Conservation (phyloP, 2,797 vertebrate species). For the Bradypodion pumilum region DNA sequence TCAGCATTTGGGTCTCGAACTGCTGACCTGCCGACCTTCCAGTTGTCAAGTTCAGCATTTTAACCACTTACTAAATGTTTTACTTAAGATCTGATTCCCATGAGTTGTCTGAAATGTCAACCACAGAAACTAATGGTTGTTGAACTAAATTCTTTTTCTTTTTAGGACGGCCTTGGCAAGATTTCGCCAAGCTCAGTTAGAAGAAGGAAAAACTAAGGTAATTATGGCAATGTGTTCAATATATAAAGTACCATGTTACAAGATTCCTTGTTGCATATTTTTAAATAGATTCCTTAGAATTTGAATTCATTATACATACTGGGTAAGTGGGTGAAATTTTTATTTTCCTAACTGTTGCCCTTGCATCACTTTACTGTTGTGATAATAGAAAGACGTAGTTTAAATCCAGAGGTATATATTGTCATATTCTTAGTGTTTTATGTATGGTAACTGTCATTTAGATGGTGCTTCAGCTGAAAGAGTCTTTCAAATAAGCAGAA, state of each 20-base stretch:
- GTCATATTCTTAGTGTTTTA: not conserved
- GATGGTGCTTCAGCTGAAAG: not conserved
- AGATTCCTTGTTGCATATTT: not conserved
- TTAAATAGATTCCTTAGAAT: not conserved
- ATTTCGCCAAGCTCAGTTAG: conserved; percentile 90
- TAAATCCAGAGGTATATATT: not conserved
- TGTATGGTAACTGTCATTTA: no score
- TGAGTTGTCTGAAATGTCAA: not conserved
- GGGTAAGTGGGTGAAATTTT: not conserved
- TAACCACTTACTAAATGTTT: no score
- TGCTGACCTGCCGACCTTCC: no score
- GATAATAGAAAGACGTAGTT: not conserved
- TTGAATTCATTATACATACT: not conserved
- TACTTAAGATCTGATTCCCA: not conserved
- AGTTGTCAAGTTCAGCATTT: no score
- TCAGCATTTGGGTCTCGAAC: no score
- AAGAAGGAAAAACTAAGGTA: conserved; percentile 92
- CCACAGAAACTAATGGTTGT: not conserved
- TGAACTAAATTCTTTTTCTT: conserved; percentile 21
- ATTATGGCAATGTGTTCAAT: not conserved
- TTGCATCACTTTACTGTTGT: not conserved
- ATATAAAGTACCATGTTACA: not conserved
- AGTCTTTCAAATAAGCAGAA: not conserved
- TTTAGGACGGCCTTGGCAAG: conserved; percentile 90
- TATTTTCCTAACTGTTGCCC: not conserved